phyloP scores from a whole-genome alignment of 2,113 vertebrate genomes.

The Lanius collurio region DNA sequence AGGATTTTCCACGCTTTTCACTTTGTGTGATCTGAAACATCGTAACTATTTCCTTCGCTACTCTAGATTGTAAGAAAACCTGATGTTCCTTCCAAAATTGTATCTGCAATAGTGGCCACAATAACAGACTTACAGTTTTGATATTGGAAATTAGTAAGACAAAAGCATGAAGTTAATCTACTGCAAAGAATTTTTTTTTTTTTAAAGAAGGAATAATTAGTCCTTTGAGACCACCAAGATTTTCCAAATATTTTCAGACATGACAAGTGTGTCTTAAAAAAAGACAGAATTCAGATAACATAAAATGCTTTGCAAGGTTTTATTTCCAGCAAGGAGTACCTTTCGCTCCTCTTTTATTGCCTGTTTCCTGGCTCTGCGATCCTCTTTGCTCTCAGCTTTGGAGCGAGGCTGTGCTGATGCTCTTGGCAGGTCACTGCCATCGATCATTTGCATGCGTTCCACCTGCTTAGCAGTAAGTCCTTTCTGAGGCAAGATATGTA shows the following conservation, averaged over 20 bases:
- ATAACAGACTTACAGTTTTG: background rate
- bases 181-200: background rate
- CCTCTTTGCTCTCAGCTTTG: constrained; percentile 83
- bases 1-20: background rate
- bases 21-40: background rate
- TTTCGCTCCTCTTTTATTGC: constrained; percentile 89
- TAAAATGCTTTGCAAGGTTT: background rate
- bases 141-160: background rate
- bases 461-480: constrained; percentile 84
- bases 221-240: background rate
- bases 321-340: constrained; percentile 43
- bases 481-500: constrained; percentile 80
- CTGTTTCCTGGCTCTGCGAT: constrained; percentile 85
- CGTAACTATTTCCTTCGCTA: background rate
- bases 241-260: background rate
- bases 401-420: constrained; percentile 77
- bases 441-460: constrained; percentile 88
- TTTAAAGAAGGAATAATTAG: background rate
- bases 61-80: background rate
- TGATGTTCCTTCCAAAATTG: background rate
- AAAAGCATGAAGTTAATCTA: background rate
- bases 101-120: background rate
- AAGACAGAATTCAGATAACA: background rate
- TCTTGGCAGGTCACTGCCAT: constrained; percentile 85
- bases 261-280: background rate